Base-by-base conservation (phyloP, 1,140 invertebrate species). In the Listronotus oregonensis region DNA sequence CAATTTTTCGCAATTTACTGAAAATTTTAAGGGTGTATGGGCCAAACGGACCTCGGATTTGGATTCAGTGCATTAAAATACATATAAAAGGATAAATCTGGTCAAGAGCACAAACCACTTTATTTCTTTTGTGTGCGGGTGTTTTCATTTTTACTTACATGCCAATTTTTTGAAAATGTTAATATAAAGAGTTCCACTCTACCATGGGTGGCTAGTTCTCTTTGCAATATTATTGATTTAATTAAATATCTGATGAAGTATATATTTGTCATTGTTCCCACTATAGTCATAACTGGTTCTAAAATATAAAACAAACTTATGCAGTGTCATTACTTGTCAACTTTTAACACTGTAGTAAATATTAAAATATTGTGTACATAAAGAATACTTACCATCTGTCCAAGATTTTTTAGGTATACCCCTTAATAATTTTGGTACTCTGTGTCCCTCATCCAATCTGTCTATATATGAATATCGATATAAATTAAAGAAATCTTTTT, bases 341-440 rank as follows among this genome's bases (percentile, higher is more conserved):
- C 21, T 27, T 27, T 27, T 27, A 27, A 5, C 5, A 27, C 21
- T 27, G 5, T 27, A 27, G 5, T 27, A 27, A 1, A 5, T 27
- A 3, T 27, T 27, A 27, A 3, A 27, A n/a, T n/a, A n/a, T n/a
- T n/a, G n/a, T n/a, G n/a, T n/a, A n/a, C n/a, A n/a, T n/a, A n/a
- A n/a, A 11, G 14, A 18, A 12, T 21, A 49, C 39, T 62, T 70
- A 77, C 77, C 77, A 55, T 75, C 73, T 14, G 18, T 58, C 77
- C 77, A 78, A n/a, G 51, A 50, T 59, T 67, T 74, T 49, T 61
- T 73, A 4, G 77, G 72, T n/a, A 78, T 47, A 39, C 64, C 62
- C 64, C 70, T 69, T 9, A 77, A 51, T 47, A 78, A 37, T 32
- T 58, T 34, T 5, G 69, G 37, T 0, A 76, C 74, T 69, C 76